Percentiles rank a stretch among this genome's conserved stretches.
phyloP scores from a whole-genome alignment of 2,888 invertebrate genomes.

The Dryococelus australis region DNA sequence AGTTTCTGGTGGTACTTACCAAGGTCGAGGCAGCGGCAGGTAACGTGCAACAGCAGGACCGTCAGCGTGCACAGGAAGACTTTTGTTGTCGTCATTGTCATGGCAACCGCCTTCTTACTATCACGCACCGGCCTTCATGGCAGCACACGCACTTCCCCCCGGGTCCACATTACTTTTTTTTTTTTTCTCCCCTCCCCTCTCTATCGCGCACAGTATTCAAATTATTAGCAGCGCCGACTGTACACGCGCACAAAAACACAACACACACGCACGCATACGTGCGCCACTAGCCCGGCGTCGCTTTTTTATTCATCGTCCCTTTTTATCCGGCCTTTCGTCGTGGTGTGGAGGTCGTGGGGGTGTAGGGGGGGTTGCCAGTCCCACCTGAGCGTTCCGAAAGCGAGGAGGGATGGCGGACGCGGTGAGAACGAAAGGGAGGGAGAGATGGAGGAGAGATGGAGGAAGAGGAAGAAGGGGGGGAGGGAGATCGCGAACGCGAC shows the following conservation, averaged over 20 bases:
- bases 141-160: conserved; percentile 39
- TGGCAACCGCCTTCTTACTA: conserved; percentile 37
- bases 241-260: background rate
- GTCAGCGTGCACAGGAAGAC: conserved; percentile 31
- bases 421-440: no score
- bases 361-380: background rate
- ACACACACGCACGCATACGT: background rate
- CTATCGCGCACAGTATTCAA: conserved; percentile 6
- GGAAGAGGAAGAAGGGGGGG: background rate
- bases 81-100: conserved; percentile 38
- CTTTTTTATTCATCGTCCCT: background rate
- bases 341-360: no score
- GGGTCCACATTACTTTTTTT: background rate
- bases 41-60: conserved; percentile 28
- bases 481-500: background rate
- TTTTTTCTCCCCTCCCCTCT: background rate
- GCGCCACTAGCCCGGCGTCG: background rate
- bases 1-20: conserved; percentile 30
- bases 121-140: conserved; percentile 40
- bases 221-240: conserved; percentile 4
- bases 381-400: background rate
- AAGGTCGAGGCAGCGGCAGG: conserved; percentile 36
- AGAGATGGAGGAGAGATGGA: background rate
- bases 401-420: no score
- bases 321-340: background rate